Percentiles rank a stretch among this genome's conserved stretches.
phyloP scores from a whole-genome alignment of 2,888 invertebrate species.

The Allophyes oxyacanthae region DNA sequence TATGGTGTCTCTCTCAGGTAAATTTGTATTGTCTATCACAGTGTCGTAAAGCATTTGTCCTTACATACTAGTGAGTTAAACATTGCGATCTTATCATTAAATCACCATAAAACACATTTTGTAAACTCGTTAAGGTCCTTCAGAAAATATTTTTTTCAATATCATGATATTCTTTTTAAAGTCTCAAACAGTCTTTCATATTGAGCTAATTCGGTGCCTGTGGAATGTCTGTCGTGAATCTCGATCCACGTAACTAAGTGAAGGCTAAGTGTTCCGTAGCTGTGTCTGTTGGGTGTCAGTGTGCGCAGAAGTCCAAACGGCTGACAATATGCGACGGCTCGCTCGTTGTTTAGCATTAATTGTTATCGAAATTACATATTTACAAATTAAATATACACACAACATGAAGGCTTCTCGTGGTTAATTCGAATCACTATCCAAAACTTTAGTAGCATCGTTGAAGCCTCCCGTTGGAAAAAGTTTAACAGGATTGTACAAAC shows the following conservation, averaged over 20 bases:
- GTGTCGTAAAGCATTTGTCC: slow-evolving; percentile 88
- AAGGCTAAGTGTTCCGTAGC: slow-evolving; percentile 45
- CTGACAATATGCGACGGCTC: slow-evolving; percentile 78
- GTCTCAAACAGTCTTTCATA: slow-evolving; percentile 86
- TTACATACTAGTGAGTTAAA: slow-evolving; percentile 88
- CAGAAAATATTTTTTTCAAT: slow-evolving; percentile 84
- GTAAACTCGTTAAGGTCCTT: slow-evolving; percentile 83
- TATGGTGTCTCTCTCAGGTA: slow-evolving; percentile 82
- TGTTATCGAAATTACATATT: slow-evolving; percentile 84
- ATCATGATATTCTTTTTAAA: slow-evolving; percentile 79
- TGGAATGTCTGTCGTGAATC: slow-evolving; percentile 83
- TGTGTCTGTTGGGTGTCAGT: slow-evolving; percentile 58
- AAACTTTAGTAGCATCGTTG: slow-evolving; percentile 68
- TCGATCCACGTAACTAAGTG: slow-evolving; percentile 64
- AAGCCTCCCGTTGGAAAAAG: slow-evolving; percentile 66
- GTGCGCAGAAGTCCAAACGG: slow-evolving; percentile 86
- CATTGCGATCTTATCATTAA: slow-evolving; percentile 86
- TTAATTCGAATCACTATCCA: slow-evolving; percentile 75
- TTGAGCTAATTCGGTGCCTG: slow-evolving; percentile 86
- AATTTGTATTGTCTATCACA: slow-evolving; percentile 87
- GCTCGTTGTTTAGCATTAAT: slow-evolving; percentile 84
- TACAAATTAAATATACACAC: slow-evolving; percentile 84
- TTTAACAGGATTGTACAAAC: slow-evolving; percentile 47
- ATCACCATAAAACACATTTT: slow-evolving; percentile 86
- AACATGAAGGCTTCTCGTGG: slow-evolving; percentile 79